These are phyloP conservation scores for Chascanopsetta lugubris DNA, from an alignment of 2,113 vertebrate genomes.

Conservation along the genomic window DNA sequence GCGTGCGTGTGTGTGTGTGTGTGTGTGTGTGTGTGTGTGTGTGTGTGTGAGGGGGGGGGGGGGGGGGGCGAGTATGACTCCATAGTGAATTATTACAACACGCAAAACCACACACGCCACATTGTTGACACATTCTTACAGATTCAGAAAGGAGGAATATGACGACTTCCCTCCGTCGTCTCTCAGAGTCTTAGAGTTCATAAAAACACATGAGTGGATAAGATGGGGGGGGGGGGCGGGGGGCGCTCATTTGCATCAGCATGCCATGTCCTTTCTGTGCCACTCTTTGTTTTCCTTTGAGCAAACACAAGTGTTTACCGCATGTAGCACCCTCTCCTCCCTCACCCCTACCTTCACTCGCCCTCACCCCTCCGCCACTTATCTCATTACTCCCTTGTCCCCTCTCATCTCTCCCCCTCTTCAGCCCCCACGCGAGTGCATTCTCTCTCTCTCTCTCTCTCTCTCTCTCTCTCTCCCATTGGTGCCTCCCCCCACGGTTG, in stretches of 20 bases:
- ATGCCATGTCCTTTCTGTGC: constrained; percentile 26
- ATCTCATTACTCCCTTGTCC: constrained; percentile 49
- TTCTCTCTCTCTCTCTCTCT: constrained; percentile 19
- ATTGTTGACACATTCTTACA: constrained; percentile 47
- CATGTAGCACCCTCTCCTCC: constrained; percentile 35
- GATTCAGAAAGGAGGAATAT: constrained; percentile 38
- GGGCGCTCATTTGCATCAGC: constrained; percentile 60
- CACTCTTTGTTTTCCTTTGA: constrained; percentile 74
- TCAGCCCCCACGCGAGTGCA: constrained; percentile 13
- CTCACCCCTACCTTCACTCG: constrained; percentile 11
- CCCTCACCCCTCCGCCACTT: constrained; percentile 17
- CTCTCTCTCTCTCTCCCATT: constrained; percentile 41
- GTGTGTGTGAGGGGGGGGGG: too few relatives aligned
- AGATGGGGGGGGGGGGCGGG: neutral
- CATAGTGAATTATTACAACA: constrained; percentile 45
- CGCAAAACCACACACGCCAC: constrained; percentile 9
- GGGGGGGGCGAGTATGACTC: constrained; percentile 40
- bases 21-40: too few relatives aligned
- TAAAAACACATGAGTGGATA: constrained; percentile 52
- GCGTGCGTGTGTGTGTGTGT: too few relatives aligned
- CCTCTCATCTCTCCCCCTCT: constrained; percentile 17
- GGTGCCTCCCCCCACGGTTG: constrained; percentile 23
- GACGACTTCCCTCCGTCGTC: constrained; percentile 36
- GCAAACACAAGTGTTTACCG: constrained; percentile 70
- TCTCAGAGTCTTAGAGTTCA: constrained; percentile 57